Percentiles rank a stretch among this genome's conserved stretches.
Conservation (phyloP, 2,888 invertebrate genomes). For the Aphodius sticticus region DNA sequence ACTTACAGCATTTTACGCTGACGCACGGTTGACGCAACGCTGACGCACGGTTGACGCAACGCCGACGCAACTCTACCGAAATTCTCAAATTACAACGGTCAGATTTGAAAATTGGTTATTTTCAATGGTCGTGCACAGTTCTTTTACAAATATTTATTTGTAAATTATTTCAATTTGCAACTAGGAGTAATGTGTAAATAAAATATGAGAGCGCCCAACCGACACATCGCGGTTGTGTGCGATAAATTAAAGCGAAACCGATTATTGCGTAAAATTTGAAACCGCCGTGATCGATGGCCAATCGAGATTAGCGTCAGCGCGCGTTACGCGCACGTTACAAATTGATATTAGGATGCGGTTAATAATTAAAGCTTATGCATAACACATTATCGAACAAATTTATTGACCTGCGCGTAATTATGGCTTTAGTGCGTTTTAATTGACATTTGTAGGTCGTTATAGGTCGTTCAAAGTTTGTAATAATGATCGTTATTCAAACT, state of each 20-base stretch:
- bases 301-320: not conserved
- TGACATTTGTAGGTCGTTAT: not conserved
- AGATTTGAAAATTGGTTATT: too few relatives aligned
- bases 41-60: too few relatives aligned
- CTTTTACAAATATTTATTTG: not conserved
- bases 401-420: not conserved
- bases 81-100: too few relatives aligned
- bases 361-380: not conserved
- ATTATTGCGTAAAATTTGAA: constrained; percentile 4
- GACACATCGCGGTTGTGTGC: not conserved
- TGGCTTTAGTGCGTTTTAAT: not conserved
- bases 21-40: too few relatives aligned
- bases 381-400: not conserved
- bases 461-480: not conserved
- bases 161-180: not conserved
- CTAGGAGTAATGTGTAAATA: not conserved
- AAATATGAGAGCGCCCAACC: too few relatives aligned
- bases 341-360: not conserved
- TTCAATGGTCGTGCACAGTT: too few relatives aligned
- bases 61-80: too few relatives aligned
- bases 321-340: not conserved
- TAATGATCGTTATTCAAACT: not conserved
- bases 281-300: not conserved
- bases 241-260: not conserved
- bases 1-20: too few relatives aligned